Conservation (phyloP, 2,113 vertebrate species). For the Paracanthobrama guichenoti region DNA sequence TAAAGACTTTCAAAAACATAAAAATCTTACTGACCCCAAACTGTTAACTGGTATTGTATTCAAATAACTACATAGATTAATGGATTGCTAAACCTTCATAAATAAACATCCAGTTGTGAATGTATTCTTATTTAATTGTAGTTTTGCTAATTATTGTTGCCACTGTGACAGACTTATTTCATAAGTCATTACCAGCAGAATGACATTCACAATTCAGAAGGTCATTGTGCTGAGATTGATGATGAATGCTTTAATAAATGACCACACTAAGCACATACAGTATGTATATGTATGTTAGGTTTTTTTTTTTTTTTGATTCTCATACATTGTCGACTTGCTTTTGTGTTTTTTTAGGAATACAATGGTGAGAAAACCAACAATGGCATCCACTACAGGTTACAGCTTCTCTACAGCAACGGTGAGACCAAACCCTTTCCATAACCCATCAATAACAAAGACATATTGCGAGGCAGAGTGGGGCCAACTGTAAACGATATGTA, state of each 20-base stretch:
- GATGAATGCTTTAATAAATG: neutral
- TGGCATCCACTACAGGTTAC: conserved; percentile 91
- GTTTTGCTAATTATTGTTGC: neutral
- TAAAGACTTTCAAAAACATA: neutral
- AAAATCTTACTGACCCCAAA: neutral
- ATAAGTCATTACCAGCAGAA: neutral
- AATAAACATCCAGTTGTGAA: neutral
- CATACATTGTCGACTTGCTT: neutral
- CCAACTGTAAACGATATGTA: conserved; percentile 37
- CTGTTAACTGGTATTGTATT: neutral
- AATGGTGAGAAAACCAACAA: conserved; percentile 93
- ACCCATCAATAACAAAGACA: conserved; percentile 18
- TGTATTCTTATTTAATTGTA: neutral
- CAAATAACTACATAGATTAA: neutral
- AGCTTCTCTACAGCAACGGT: conserved; percentile 95
- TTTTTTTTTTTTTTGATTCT: neutral
- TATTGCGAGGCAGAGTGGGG: conserved; percentile 11
- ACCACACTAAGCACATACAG: too few species aligned
- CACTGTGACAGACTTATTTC: neutral
- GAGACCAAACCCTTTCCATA: conserved; percentile 57
- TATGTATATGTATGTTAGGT: too few species aligned
- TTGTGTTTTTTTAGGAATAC: conserved; percentile 71
- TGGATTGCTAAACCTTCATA: neutral
- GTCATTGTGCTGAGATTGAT: neutral
- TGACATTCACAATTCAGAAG: neutral